These are phyloP conservation scores for Meriones psammophilus DNA, from an alignment of 2,797 vertebrate genomes.

Conservation along the genomic window DNA sequence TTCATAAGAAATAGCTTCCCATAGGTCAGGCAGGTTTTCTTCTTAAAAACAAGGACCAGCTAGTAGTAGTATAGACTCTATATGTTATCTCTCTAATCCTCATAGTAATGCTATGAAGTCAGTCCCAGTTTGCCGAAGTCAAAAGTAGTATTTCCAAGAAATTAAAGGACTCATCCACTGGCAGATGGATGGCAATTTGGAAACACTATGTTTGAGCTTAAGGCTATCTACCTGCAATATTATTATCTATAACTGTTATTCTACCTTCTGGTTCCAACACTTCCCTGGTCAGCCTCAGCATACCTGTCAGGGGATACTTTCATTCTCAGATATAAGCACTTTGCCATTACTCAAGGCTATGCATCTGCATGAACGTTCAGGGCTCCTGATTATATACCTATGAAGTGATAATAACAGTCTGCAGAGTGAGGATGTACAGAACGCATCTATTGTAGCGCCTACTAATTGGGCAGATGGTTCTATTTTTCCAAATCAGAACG, in stretches of 20 bases:
- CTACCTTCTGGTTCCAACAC: neutral
- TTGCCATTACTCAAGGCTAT: neutral
- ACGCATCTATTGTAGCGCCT: neutral
- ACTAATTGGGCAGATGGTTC: neutral
- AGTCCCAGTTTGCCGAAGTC: neutral
- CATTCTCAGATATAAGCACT: neutral
- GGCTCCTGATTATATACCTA: neutral
- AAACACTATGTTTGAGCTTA: neutral
- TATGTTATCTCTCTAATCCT: neutral
- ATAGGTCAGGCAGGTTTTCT: neutral
- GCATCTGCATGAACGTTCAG: neutral
- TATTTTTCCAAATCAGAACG: neutral
- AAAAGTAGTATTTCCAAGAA: constrained; percentile 16
- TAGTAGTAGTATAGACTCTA: neutral
- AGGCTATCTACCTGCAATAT: neutral
- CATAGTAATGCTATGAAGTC: neutral
- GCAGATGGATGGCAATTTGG: neutral
- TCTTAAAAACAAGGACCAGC: constrained; percentile 4
- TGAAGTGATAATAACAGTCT: neutral
- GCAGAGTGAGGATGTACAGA: neutral
- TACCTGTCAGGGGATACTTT: neutral
- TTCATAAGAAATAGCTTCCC: neutral
- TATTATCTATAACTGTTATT: neutral
- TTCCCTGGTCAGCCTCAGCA: neutral
- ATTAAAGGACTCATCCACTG: neutral